Evolutionary conservation across 2,113 vertebrate species (phyloP).

Genomic region (Daubentonia madagascariensis): DNA sequence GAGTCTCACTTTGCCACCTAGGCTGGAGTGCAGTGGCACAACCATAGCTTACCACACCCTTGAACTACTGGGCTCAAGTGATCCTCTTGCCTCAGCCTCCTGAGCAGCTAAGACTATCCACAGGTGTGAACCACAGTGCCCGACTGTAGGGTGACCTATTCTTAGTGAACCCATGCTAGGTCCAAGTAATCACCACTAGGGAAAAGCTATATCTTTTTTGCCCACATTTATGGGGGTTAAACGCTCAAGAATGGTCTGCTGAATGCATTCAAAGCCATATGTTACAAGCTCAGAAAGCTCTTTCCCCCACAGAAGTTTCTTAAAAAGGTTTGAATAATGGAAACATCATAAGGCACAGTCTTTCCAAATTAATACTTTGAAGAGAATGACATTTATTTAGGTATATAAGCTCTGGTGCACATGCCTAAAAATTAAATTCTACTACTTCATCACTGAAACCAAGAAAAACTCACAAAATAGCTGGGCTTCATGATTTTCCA

Average conservation of each 20-base stretch:
- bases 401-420: background rate
- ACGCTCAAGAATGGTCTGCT: background rate
- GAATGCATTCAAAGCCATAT: background rate
- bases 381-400: background rate
- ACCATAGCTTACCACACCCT: no score
- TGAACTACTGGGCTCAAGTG: no score
- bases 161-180: background rate
- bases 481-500: background rate
- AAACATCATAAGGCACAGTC: background rate
- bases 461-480: background rate
- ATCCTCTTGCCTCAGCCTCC: no score
- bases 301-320: background rate
- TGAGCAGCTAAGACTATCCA: no score
- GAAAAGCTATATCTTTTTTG: background rate
- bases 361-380: background rate
- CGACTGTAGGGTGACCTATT: background rate
- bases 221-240: background rate
- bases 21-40: no score
- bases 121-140: no score
- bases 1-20: no score
- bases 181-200: background rate
- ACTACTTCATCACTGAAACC: background rate
- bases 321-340: background rate
- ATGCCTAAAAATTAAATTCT: background rate
- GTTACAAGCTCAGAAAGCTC: background rate